Evolutionary conservation across 2,888 invertebrate genomes (phyloP), one percentile per base, ranked within the genome.

Genomic region (Lasioglossum leucozonium): DNA sequence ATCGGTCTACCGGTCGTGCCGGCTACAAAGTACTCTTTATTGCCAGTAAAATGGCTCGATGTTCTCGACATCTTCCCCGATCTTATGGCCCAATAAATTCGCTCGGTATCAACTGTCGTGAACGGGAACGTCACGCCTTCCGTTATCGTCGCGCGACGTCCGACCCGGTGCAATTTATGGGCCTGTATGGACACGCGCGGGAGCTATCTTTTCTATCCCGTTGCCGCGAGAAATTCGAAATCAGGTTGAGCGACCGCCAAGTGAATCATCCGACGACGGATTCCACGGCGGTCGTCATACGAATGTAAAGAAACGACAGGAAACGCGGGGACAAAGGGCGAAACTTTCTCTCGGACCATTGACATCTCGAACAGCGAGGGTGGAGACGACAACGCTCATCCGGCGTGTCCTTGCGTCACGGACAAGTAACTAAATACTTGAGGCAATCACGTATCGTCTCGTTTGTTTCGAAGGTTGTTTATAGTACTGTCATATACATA

Each of bases 11-110:
- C 65, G 72, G 73, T 80, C 51, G 51, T 62, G 40, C 65, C 72
- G n/a, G 84, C 83, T 86, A 83, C 87, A 89, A 90, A 87, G 79
- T 87, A 65, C 67, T 13, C 85, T 88, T 90, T 90, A 90, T 65
- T 74, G 87, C 82, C 79, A 74, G 47, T 90, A 86, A 90, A 90
- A 73, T 74, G 75, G 51, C 72, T 58, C 87, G 81, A 82, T 86
- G 83, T 84, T 86, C 87, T 82, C 83, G 77, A 18, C 79, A 71
- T 87, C 83, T 62, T 84, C 44, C 72, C 69, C 72, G 47, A 73
- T 55, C 89, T 87, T 89, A 91, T 44, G 69, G 80, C 65, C 76
- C 86, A 76, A 90, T 90, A 90, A 90, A 90, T 91, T 87, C 75
- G n/a, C 51, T 71, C 67, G 78, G 80, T 85, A 89, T 87, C 89